These are phyloP conservation scores for Drosophila flavopinicola DNA, from an alignment of 2,888 invertebrate species.

Conservation along the genomic window DNA sequence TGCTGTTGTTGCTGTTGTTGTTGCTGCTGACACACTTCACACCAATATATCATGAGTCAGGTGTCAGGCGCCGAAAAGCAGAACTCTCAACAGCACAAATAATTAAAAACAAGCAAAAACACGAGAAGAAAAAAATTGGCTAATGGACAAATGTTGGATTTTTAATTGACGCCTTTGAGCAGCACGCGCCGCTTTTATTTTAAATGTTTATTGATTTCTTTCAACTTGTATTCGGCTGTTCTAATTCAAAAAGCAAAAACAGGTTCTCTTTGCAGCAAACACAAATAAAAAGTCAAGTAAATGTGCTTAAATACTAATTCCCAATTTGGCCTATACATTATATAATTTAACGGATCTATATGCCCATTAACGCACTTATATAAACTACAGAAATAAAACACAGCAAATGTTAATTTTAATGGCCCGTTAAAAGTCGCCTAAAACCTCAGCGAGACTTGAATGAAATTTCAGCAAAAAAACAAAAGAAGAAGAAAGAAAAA, in stretches of 20 bases:
- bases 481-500: constrained; percentile 33
- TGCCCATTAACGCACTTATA: constrained; percentile 41
- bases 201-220: constrained; percentile 35
- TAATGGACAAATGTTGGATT: constrained; percentile 57
- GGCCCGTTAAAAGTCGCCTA: constrained; percentile 31
- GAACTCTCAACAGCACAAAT: constrained; percentile 11
- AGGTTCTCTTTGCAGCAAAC: constrained; percentile 45
- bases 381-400: constrained; percentile 37
- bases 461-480: constrained; percentile 50
- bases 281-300: constrained; percentile 38
- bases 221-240: constrained; percentile 41
- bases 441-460: constrained; percentile 33
- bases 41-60: constrained; percentile 52
- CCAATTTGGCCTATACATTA: constrained; percentile 29
- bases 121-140: constrained; percentile 27
- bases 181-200: constrained; percentile 67
- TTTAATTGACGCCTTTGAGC: constrained; percentile 71
- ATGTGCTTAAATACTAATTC: constrained; percentile 19
- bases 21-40: constrained; percentile 63
- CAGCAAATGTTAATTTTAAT: constrained; percentile 32
- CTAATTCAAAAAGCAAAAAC: constrained; percentile 55
- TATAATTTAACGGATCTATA: constrained; percentile 34
- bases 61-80: constrained; percentile 34
- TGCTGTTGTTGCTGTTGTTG: not conserved
- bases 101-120: constrained; percentile 19